phyloP scores from a whole-genome alignment of 1,140 invertebrate species.

The Zophobas morio region DNA sequence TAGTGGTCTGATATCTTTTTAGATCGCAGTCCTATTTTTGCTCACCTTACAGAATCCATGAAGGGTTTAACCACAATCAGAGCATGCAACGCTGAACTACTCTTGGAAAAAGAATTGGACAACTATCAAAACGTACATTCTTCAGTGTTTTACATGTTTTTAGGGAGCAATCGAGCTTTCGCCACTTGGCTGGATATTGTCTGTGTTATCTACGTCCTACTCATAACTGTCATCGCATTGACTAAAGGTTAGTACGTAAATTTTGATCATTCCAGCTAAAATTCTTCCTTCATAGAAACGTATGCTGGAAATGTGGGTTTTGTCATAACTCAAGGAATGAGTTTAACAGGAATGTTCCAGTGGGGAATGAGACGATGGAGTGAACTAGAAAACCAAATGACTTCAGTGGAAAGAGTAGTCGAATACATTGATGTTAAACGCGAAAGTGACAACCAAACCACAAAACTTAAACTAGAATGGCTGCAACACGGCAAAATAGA shows the following conservation, averaged over 20 bases:
- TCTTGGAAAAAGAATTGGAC: conserved; percentile 86
- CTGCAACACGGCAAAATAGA: conserved; percentile 76
- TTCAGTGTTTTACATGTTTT: conserved; percentile 77
- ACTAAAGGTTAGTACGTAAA: conserved; percentile 70
- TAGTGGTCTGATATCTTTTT: conserved; percentile 67
- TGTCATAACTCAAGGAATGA: conserved; percentile 83
- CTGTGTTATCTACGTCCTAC: conserved; percentile 81
- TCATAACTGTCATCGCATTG: conserved; percentile 75
- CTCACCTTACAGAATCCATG: conserved; percentile 72
- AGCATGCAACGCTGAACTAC: conserved; percentile 84
- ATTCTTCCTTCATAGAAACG: conserved; percentile 67
- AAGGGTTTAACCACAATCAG: conserved; percentile 76
- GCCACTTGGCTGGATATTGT: conserved; percentile 86
- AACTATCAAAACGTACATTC: conserved; percentile 83
- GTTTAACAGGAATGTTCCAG: conserved; percentile 84
- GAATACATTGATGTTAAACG: conserved; percentile 79
- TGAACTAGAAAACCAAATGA: conserved; percentile 88
- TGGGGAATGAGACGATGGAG: conserved; percentile 91
- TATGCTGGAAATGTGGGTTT: conserved; percentile 82
- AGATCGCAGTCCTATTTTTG: conserved; percentile 84
- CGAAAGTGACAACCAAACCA: conserved; percentile 75
- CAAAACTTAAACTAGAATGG: conserved; percentile 79
- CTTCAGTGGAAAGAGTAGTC: conserved; percentile 79
- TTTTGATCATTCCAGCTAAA: conserved; percentile 61
- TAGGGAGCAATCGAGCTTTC: conserved; percentile 77